Conservation (phyloP, 2,113 vertebrate species). For the Triplophysa dalaica region DNA sequence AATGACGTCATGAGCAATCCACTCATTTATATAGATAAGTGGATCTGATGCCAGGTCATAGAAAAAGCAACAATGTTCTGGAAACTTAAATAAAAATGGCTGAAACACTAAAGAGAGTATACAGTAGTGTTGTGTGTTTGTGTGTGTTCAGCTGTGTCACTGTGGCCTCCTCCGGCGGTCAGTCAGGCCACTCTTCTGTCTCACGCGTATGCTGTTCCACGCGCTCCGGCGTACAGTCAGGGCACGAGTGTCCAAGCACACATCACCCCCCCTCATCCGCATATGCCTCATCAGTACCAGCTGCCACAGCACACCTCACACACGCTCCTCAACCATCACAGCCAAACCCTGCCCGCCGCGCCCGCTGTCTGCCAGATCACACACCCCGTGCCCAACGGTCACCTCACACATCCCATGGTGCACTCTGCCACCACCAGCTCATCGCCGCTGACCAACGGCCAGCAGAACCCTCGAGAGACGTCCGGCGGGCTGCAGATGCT, state of each 20-base stretch:
- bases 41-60: too few relatives aligned
- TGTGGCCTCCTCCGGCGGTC: constrained; percentile 86
- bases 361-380: constrained; percentile 80
- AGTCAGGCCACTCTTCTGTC: constrained; percentile 88
- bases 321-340: constrained; percentile 89
- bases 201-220: constrained; percentile 88
- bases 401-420: constrained; percentile 83
- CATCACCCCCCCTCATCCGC: constrained; percentile 86
- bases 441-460: constrained; percentile 85
- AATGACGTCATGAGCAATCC: too few relatives aligned
- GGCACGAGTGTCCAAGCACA: constrained; percentile 90
- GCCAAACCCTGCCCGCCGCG: constrained; percentile 86
- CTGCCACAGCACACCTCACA: constrained; percentile 87
- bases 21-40: too few relatives aligned
- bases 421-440: constrained; percentile 77
- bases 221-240: constrained; percentile 88
- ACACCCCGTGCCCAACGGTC: constrained; percentile 87
- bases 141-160: constrained; percentile 74
- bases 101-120: too few relatives aligned
- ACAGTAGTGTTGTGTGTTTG: background rate
- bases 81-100: too few relatives aligned
- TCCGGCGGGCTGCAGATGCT: constrained; percentile 91
- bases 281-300: constrained; percentile 94
- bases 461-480: constrained; percentile 77
- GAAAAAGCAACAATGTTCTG: too few relatives aligned